A percentile compares a stretch with the other conserved stretches of the same genome.
Evolutionary conservation across 2,113 vertebrate species (phyloP).

Genomic region (Elephas maximus): DNA sequence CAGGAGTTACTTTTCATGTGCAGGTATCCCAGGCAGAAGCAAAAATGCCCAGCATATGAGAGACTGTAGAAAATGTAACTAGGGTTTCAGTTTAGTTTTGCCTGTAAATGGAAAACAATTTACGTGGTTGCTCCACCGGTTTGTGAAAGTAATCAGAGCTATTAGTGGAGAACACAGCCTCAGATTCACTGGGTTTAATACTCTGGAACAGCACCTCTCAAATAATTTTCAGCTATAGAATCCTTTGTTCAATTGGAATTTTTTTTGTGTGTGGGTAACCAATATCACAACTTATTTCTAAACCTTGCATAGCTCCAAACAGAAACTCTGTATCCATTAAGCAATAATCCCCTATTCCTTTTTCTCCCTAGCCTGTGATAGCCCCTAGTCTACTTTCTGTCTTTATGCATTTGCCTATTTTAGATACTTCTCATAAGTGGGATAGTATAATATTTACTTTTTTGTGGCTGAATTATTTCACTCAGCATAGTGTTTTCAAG

Average conservation of each 20-base stretch:
- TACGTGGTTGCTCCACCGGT: background rate
- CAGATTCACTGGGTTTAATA: background rate
- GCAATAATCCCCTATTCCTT: background rate
- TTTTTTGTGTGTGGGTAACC: background rate
- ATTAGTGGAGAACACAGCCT: background rate
- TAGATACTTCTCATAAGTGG: background rate
- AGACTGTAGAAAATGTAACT: background rate
- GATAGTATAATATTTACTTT: background rate
- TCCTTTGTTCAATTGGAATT: background rate
- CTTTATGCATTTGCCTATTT: background rate
- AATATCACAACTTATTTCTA: background rate
- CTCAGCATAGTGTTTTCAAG: too few species aligned
- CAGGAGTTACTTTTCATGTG: conserved; percentile 6
- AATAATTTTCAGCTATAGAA: background rate
- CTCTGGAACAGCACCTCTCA: background rate
- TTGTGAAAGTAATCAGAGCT: background rate
- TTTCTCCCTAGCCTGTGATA: background rate
- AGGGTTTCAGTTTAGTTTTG: conserved; percentile 4
- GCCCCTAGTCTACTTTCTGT: background rate
- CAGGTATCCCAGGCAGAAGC: conserved; percentile 56
- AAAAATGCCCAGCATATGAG: background rate
- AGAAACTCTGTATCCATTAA: background rate
- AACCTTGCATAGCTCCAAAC: background rate
- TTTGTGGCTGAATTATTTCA: background rate
- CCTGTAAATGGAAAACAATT: conserved; percentile 18